phyloP scores from a whole-genome alignment of 2,113 vertebrate species.

The Oryzias celebensis region DNA sequence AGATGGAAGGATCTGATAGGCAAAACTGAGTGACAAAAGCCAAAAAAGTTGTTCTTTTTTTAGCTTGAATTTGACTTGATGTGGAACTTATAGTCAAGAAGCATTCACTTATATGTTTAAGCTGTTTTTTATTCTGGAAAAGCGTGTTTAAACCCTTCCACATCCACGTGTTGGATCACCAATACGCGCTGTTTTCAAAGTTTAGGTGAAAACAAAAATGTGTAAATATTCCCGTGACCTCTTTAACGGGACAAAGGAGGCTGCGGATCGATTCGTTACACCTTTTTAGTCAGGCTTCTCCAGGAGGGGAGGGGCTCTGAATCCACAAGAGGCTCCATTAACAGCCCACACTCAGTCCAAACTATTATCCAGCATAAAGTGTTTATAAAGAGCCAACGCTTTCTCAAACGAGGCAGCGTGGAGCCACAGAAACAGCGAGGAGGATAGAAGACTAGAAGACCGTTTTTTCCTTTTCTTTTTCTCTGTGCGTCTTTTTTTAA shows the following conservation, averaged over 20 bases:
- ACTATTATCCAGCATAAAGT: constrained; percentile 72
- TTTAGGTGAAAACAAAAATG: constrained; percentile 13
- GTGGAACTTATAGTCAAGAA: too few relatives aligned
- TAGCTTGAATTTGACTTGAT: too few relatives aligned
- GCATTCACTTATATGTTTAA: too few relatives aligned
- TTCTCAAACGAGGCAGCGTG: constrained; percentile 33
- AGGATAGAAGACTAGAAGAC: not conserved
- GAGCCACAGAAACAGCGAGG: not conserved
- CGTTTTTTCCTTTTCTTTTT: constrained; percentile 1
- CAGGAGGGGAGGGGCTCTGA: constrained; percentile 91
- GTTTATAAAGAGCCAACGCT: constrained; percentile 69
- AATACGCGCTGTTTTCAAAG: constrained; percentile 14
- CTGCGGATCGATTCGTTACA: constrained; percentile 93
- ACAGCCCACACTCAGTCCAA: constrained; percentile 64
- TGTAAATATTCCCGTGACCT: constrained; percentile 52
- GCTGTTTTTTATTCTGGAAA: too few relatives aligned
- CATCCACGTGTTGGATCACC: not conserved
- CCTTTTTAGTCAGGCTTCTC: constrained; percentile 89
- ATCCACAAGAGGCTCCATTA: constrained; percentile 69
- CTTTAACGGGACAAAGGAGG: constrained; percentile 63
- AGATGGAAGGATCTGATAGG: too few relatives aligned
- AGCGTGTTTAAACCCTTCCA: not conserved
- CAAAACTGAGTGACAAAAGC: too few relatives aligned
- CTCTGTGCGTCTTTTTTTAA: not conserved
- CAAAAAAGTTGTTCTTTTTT: too few relatives aligned